Percentiles rank a stretch among this genome's conserved stretches.
phyloP scores from a whole-genome alignment of 1,140 invertebrate genomes.

The Brachionus koreanus region DNA sequence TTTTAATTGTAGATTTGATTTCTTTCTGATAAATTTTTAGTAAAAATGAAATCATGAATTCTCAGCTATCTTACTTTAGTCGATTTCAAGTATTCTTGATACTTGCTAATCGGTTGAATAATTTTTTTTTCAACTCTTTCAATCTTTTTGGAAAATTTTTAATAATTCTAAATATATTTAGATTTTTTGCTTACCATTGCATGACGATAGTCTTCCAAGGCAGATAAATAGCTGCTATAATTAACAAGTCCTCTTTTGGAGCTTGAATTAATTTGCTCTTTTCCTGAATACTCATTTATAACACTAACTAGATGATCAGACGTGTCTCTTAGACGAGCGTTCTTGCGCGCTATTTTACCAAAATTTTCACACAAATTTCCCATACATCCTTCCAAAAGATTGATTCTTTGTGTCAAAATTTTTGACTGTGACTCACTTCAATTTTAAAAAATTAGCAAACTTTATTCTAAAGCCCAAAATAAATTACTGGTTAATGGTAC shows the following conservation, averaged over 20 bases:
- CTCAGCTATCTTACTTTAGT: neutral
- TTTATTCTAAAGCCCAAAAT: neutral
- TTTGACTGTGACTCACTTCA: conserved; percentile 35
- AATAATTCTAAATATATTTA: too few species aligned
- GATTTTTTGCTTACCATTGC: neutral
- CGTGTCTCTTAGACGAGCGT: conserved; percentile 28
- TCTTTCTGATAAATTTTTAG: neutral
- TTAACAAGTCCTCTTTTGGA: conserved; percentile 20
- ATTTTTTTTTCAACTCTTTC: conserved; percentile 38
- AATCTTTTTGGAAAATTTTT: neutral
- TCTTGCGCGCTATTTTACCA: conserved; percentile 41
- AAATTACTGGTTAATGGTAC: conserved; percentile 32
- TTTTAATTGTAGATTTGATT: conserved; percentile 8
- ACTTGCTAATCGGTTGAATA: conserved; percentile 35
- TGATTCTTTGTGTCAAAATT: conserved; percentile 29
- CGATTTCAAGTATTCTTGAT: conserved; percentile 40
- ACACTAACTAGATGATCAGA: neutral
- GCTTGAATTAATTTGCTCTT: conserved; percentile 36
- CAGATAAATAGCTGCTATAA: conserved; percentile 17
- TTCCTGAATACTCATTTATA: conserved; percentile 36
- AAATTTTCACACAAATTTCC: conserved; percentile 41
- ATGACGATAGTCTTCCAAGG: conserved; percentile 40
- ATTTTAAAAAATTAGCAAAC: neutral
- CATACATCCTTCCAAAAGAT: conserved; percentile 15
- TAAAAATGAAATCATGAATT: too few species aligned